Evolutionary conservation across 1,140 invertebrate genomes (phyloP).

Genomic region (Periplaneta americana): DNA sequence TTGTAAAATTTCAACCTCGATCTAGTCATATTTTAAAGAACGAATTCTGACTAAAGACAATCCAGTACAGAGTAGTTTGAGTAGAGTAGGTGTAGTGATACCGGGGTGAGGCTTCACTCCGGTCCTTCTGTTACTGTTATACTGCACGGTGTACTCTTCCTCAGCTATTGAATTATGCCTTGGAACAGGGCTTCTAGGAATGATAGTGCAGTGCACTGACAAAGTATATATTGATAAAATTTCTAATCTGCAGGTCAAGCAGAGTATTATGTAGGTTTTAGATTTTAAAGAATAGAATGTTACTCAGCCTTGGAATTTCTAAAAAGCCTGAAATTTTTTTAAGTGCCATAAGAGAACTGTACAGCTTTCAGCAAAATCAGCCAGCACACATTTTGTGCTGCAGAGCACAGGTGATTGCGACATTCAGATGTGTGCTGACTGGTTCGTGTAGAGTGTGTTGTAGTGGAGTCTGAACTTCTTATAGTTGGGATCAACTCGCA

Average conservation of each 20-base stretch:
- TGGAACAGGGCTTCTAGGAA: not conserved
- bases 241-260: not conserved
- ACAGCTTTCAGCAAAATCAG: too few species aligned
- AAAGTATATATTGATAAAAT: not conserved
- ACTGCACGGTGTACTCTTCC: not conserved
- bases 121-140: not conserved
- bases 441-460: too few species aligned
- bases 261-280: not conserved
- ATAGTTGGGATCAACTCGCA: too few species aligned
- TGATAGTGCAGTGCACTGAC: not conserved
- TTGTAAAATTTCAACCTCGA: too few species aligned
- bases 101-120: too few species aligned
- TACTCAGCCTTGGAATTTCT: not conserved
- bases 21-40: not conserved
- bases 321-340: not conserved
- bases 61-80: too few species aligned
- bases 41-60: not conserved
- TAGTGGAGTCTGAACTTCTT: too few species aligned
- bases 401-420: too few species aligned
- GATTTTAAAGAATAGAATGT: not conserved
- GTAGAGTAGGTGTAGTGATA: not conserved
- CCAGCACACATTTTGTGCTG: too few species aligned
- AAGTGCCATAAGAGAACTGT: not conserved
- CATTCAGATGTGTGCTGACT: too few species aligned
- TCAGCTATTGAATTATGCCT: not conserved